Base-by-base conservation (phyloP, 1,140 invertebrate species). In the Plectrocnemia conspersa region DNA sequence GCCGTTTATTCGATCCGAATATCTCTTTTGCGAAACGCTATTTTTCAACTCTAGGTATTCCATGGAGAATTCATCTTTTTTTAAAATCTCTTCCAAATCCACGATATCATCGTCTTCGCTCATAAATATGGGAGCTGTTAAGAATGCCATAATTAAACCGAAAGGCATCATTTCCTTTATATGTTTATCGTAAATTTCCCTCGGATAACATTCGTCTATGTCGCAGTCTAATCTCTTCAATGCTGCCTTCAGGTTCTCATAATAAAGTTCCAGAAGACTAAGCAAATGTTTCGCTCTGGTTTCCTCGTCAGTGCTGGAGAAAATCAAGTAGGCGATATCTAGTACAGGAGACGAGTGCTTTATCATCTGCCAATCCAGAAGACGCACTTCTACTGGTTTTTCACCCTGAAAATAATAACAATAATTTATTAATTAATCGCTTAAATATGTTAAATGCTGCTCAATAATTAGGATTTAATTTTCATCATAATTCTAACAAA, bases 281-380 rank as follows among this genome's bases (percentile, higher is more conserved):
- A 76, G 63, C 49, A 65, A 77, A 54, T 77, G 54, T 23, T 71
- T 25, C 3, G 58, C 56, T 1, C 77, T 64, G 16, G 76, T 68
- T 11, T 71, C 61, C 13, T 68, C 62, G 27, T 74, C 69, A 0
- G 77, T 72, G 11, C 76, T 75, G 2, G 68, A 70, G 61, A 75
- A 77, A 2, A 82, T 62, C 54, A 80, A 74, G 55, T 79, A 80
- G 19, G 71, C 38, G 2, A 83, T 56, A 61, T 83, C 81, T 0
- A 70, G 54, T 0, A 70, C 64, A 1, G 78, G 71, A 22, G 77
- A 77, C 10, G 70, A 64, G n/a, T 67, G 66, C 32, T 75, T 72
- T 18, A 67, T 58, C 5, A 77, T 66, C 68, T 81, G 79, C 59
- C 75, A 78, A 54, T 80, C 79, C 24, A 80, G 29, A 2, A 76